A percentile compares a stretch with the other conserved stretches of the same genome.
Conservation (phyloP, 2,113 vertebrate genomes). For the Donacobius atricapilla region DNA sequence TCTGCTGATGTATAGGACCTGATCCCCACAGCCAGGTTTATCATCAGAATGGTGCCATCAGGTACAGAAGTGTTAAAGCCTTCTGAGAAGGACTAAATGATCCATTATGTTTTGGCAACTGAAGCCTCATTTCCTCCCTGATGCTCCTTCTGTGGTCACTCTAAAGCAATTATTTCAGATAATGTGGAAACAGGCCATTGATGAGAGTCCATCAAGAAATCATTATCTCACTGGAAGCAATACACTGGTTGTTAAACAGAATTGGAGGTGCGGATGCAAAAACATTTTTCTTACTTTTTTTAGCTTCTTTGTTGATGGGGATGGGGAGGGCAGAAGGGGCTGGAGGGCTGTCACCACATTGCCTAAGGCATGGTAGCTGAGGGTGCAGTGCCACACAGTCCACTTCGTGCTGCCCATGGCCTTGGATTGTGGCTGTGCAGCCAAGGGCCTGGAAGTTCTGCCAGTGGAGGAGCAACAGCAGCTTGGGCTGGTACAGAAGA, state of each 20-base stretch:
- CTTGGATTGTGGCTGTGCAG: not conserved
- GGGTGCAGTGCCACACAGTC: not conserved
- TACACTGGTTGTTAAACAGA: not conserved
- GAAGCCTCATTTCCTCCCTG: conserved; percentile 51
- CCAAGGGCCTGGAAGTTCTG: not conserved
- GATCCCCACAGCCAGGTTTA: not conserved
- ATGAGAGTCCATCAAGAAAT: conserved; percentile 28
- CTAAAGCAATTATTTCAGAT: conserved; percentile 47
- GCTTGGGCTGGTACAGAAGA: not conserved
- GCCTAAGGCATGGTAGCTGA: not conserved
- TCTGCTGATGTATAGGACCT: not conserved
- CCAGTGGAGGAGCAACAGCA: not conserved
- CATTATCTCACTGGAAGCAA: conserved; percentile 7
- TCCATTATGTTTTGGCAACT: conserved; percentile 36
- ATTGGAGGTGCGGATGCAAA: not conserved
- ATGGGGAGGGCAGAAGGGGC: not conserved
- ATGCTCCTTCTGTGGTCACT: conserved; percentile 15
- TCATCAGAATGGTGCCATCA: not conserved
- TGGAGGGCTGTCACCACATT: not conserved
- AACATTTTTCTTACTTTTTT: not conserved
- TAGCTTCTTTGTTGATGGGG: not conserved
- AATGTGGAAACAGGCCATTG: conserved; percentile 22
- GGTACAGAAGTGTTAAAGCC: not conserved
- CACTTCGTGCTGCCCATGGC: not conserved
- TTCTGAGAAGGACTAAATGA: conserved; percentile 32